Conservation (phyloP, 2,113 vertebrate genomes). For the Struthidea cinerea region DNA sequence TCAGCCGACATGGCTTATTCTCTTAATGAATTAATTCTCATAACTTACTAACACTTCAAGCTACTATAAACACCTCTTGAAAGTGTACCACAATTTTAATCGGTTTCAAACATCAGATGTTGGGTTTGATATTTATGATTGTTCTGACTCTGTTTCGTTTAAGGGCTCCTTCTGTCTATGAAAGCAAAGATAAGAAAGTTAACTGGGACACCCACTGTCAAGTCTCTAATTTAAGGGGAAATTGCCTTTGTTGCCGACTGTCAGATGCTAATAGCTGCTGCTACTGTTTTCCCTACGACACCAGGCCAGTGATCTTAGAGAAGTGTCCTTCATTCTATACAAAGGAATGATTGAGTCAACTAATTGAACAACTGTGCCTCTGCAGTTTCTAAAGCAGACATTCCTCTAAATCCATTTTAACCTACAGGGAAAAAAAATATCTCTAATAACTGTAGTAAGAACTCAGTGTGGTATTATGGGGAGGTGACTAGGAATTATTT, state of each 20-base stretch:
- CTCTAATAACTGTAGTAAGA: neutral
- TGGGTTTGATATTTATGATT: conserved; percentile 38
- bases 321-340: conserved; percentile 12
- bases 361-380: neutral
- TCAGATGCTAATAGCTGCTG: conserved; percentile 39
- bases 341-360: neutral
- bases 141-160: neutral
- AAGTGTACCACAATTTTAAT: neutral
- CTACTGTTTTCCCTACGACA: conserved; percentile 37
- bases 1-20: neutral
- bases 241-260: conserved; percentile 26
- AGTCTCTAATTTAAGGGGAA: conserved; percentile 18
- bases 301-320: conserved; percentile 12
- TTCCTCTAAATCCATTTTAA: conserved; percentile 7
- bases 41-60: neutral
- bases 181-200: conserved; percentile 37
- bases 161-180: conserved; percentile 19
- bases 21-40: conserved; percentile 44
- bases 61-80: neutral
- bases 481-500: neutral
- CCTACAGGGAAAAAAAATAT: neutral
- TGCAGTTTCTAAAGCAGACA: neutral
- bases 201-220: conserved; percentile 15
- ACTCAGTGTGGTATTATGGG: neutral
- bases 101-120: conserved; percentile 26